These are phyloP conservation scores for Holotrichia oblita DNA, from an alignment of 1,140 invertebrate species.

Conservation along the genomic window DNA sequence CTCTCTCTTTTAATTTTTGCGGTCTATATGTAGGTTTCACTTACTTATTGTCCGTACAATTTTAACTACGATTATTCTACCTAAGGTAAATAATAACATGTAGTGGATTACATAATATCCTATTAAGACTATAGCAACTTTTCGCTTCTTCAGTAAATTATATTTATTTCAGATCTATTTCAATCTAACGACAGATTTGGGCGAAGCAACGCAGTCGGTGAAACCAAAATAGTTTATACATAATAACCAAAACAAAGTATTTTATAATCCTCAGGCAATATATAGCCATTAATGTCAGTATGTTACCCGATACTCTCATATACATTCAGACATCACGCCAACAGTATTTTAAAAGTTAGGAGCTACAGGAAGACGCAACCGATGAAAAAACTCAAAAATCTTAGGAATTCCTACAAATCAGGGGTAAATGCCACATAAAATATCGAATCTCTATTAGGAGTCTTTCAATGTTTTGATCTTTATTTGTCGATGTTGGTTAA, in stretches of 20 bases:
- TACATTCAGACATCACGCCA: conserved; percentile 48
- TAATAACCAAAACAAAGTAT: conserved; percentile 41
- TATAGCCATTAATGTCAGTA: conserved; percentile 49
- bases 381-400: conserved; percentile 48
- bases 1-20: background rate
- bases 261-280: conserved; percentile 41
- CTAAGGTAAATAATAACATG: too few species aligned
- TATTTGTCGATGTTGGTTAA: conserved; percentile 25
- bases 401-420: conserved; percentile 51
- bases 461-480: conserved; percentile 37
- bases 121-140: too few species aligned
- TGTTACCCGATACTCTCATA: conserved; percentile 46
- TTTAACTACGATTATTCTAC: too few species aligned
- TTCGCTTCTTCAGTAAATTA: background rate
- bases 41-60: background rate
- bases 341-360: conserved; percentile 38
- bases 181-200: background rate
- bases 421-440: conserved; percentile 52
- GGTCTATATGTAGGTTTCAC: background rate
- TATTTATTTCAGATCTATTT: background rate
- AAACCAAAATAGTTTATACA: conserved; percentile 38
- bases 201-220: background rate
- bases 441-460: conserved; percentile 45
- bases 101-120: too few species aligned
- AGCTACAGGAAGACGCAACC: conserved; percentile 45